These are phyloP conservation scores for Camponotus vicinus DNA, from an alignment of 1,140 invertebrate genomes.

Conservation along the genomic window DNA sequence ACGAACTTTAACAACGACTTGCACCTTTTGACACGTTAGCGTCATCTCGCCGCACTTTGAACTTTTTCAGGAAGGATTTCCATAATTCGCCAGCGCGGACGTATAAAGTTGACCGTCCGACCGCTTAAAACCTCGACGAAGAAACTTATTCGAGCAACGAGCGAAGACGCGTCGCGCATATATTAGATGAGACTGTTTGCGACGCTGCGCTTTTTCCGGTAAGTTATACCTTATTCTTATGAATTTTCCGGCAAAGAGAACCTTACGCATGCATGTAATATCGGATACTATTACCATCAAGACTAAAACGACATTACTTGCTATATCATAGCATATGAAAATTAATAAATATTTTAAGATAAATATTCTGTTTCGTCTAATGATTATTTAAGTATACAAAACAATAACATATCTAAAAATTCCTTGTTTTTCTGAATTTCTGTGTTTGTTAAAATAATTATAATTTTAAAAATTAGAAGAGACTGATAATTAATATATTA, in stretches of 20 bases:
- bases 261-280: conserved; percentile 39
- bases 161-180: conserved; percentile 64
- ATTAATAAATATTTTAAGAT: conserved; percentile 25
- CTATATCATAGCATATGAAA: conserved; percentile 1
- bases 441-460: conserved; percentile 9
- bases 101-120: conserved; percentile 64
- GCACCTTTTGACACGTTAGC: conserved; percentile 55
- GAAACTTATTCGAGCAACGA: conserved; percentile 63
- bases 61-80: conserved; percentile 61
- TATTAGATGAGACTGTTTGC: conserved; percentile 59
- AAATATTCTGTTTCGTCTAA: neutral
- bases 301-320: conserved; percentile 28
- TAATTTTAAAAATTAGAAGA: too few relatives aligned
- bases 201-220: conserved; percentile 50
- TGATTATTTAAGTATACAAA: neutral
- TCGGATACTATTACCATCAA: conserved; percentile 50
- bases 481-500: too few relatives aligned
- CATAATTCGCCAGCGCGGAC: conserved; percentile 60
- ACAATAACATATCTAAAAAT: neutral
- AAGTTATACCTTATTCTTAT: conserved; percentile 64
- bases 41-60: conserved; percentile 50
- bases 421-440: neutral
- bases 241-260: conserved; percentile 60
- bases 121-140: conserved; percentile 63
- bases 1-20: conserved; percentile 58